Base-by-base conservation (phyloP, 2,113 vertebrate species). In the Elanoides forficatus region DNA sequence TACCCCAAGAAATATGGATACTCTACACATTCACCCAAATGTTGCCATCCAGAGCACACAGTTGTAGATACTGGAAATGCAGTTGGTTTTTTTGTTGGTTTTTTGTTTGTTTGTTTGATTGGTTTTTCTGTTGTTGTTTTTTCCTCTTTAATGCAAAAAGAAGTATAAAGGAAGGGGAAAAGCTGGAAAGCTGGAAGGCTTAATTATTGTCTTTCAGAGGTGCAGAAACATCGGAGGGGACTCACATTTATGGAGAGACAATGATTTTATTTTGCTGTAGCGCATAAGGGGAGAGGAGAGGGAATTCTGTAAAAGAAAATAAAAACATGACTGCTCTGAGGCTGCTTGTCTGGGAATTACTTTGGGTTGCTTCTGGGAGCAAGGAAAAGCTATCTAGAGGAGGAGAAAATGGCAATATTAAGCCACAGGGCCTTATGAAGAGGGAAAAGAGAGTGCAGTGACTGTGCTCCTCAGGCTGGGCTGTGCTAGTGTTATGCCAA, bases 401-500 rank as follows among this genome's bases (percentile, higher is more conserved):
- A 93, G 36, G 27, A 90, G 60, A 84, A 97, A 95, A 95, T 19
- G 70, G 52, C 56, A 81, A 63, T 90, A 90, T 53, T 79, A 94
- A 76, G 79, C 85, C 63, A 73, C 63, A 84, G 91, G 85, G 68
- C 91, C 60, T 67, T 81, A 23, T n/a, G 71, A 86, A 81, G 52
- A 59, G 23, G 23, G 18, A 22, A 83, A 83, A 71, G 9, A 3
- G 20, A 78, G 42, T 34, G 63, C 94, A 95, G 43, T 73, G 94
- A 94, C 73, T 93, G n/a, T 9, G 30, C 32, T 97, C 42, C 81
- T 95, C 47, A 60, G 86, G 71, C 79, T 93, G 82, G 6, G 53
- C 66, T 88, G 30, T 2, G 53, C 26, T 91, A 9, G 26, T 23
- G 48, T 94, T 78, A 43, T 7, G 36, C 32, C 47, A 87, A 73